Base-by-base conservation (phyloP, 2,888 invertebrate genomes). In the Eurytoma adleriae region DNA sequence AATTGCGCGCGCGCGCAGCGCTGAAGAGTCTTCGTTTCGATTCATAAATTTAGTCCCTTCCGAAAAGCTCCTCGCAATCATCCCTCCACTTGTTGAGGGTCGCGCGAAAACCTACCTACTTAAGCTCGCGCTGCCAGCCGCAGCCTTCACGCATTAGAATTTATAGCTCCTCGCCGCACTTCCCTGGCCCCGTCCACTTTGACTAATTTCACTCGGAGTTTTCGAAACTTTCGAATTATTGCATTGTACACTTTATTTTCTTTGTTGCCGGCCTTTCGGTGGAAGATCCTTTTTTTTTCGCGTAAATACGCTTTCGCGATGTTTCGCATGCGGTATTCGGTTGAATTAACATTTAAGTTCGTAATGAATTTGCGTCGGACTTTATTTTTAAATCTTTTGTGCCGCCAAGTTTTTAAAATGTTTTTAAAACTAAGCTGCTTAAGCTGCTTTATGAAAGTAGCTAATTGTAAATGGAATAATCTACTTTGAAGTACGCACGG, bases 51-150 rank as follows among this genome's bases (percentile, higher is more conserved):
- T 66, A 2, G 14, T 1, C 24, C 18, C 20, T 52, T 30, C 59
- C 72, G 7, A 5, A n/a, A 24, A 18, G 30, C 66, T 24, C 24
- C 50, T 50, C 54, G 61, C 70, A 66, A 72, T 71, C 67, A 67
- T 72, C 68, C 40, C 57, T 71, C 80, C 72, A 72, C 80, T 80
- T 76, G 80, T 80, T 80, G 79, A 75, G 52, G 56, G n/a, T 56
- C 48, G 14, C 52, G 30, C 30, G 30, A 30, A 30, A 40, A n/a
- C n/a, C 50, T 20, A 18, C 16, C 3, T 66, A 20, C 66, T 66
- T 40, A 40, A 14, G 27, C 14, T n/a, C 14, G 52, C 30, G 16
- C 62, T 40, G 62, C 62, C 62, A 68, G 67, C 52, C 14, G 27
- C 40, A 68, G 69, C 62, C 66, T 30, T 7, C n/a, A 56, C 66